phyloP scores from a whole-genome alignment of 2,113 vertebrate genomes.

The Zosterops pallidus region DNA sequence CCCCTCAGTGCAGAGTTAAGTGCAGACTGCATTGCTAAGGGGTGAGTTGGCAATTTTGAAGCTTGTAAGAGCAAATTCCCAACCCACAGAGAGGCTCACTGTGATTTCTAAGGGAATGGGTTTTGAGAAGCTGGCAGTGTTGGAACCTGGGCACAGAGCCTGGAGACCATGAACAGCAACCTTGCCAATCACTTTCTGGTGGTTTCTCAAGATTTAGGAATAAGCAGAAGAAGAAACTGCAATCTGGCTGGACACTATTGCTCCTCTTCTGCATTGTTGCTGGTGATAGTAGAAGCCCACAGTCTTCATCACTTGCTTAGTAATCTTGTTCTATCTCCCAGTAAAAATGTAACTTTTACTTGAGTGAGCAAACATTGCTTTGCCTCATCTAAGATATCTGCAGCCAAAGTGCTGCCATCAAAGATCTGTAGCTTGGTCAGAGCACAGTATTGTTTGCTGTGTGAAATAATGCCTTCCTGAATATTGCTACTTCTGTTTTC shows the following conservation, averaged over 20 bases:
- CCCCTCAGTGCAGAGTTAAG: neutral
- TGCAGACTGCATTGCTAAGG: accelerated
- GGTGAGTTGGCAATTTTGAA: neutral
- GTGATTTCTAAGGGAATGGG: neutral
- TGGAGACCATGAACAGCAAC: neutral
- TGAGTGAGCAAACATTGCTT: neutral
- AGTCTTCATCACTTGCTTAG: neutral
- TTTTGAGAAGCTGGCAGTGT: neutral
- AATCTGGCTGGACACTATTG: neutral
- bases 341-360: neutral
- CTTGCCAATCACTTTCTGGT: neutral
- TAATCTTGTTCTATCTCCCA: neutral
- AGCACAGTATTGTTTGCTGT: neutral
- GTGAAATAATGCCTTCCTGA: neutral
- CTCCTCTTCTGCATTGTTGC: neutral
- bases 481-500: neutral
- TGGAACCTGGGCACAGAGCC: neutral
- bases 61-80: neutral
- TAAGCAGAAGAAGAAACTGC: neutral
- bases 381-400: neutral
- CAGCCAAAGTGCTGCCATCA: neutral
- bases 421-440: neutral
- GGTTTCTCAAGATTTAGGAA: neutral
- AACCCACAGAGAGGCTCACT: neutral
- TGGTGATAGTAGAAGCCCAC: neutral